These are phyloP conservation scores for Dendrocopos noguchii DNA, from an alignment of 2,113 vertebrate species.

Conservation along the genomic window DNA sequence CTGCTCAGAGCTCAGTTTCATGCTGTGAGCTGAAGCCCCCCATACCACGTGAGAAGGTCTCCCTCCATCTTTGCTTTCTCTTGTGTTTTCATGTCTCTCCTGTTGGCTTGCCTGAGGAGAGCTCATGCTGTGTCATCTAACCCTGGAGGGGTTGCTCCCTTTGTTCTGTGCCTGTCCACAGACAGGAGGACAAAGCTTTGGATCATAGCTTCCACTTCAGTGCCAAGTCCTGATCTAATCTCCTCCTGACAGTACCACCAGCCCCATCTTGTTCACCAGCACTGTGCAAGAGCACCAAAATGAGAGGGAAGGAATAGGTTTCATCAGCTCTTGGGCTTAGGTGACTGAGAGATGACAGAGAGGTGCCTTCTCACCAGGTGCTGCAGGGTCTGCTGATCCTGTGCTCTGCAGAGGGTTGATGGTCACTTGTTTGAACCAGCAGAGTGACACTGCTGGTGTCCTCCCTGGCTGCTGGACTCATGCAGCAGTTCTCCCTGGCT, in stretches of 20 bases:
- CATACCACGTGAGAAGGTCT: not conserved
- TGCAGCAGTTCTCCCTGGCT: not conserved
- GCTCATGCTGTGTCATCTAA: not conserved
- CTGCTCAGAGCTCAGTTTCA: not conserved
- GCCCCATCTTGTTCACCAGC: not conserved
- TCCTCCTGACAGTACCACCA: too few relatives aligned
- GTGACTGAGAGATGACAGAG: not conserved
- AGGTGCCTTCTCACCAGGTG: not conserved
- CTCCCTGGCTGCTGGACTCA: not conserved
- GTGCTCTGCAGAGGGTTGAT: too few relatives aligned
- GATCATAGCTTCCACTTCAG: not conserved
- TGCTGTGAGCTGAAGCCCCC: not conserved
- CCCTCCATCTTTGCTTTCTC: not conserved
- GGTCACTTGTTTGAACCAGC: not conserved
- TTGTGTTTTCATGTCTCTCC: not conserved
- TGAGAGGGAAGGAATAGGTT: not conserved
- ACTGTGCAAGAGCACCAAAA: not conserved
- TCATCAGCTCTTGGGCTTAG: not conserved
- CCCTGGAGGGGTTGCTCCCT: not conserved
- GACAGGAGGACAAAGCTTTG: not conserved
- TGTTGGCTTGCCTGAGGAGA: not conserved
- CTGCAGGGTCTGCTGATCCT: not conserved
- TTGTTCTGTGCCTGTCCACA: not conserved
- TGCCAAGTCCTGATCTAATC: not conserved
- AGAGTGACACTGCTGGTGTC: not conserved